phyloP scores from a whole-genome alignment of 2,113 vertebrate genomes.

The Sceloporus undulatus region DNA sequence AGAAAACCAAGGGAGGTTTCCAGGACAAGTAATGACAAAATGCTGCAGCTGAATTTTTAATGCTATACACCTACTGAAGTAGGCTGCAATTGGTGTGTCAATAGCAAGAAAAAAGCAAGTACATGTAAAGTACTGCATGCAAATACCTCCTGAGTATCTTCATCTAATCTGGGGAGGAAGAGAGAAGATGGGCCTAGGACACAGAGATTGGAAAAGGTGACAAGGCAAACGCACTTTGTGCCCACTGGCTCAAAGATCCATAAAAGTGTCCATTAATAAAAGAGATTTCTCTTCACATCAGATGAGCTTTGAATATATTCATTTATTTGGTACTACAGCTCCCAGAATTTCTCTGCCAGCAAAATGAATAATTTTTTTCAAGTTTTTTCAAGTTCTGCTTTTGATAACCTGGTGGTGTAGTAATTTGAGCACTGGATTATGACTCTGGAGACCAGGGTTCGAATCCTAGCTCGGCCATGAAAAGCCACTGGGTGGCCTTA shows the following conservation, averaged over 20 bases:
- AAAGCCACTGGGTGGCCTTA: too few species aligned
- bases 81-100: not conserved
- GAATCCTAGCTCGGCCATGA: too few species aligned
- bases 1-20: not conserved
- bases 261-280: too few species aligned
- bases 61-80: not conserved
- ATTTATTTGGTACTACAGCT: not conserved
- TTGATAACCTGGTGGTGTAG: too few species aligned
- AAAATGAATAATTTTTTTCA: not conserved
- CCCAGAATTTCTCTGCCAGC: not conserved
- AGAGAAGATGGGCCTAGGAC: too few species aligned
- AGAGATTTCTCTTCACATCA: too few species aligned
- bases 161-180: too few species aligned
- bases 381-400: not conserved
- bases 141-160: not conserved
- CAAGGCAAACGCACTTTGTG: not conserved
- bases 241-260: not conserved
- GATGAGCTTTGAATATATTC: too few species aligned
- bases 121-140: too few species aligned
- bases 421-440: too few species aligned
- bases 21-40: rapidly evolving
- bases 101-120: not conserved
- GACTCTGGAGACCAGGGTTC: too few species aligned
- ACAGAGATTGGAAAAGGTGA: too few species aligned
- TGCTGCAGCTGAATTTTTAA: not conserved